phyloP scores from a whole-genome alignment of 2,888 invertebrate species.

The Dermolepida albohirtum region DNA sequence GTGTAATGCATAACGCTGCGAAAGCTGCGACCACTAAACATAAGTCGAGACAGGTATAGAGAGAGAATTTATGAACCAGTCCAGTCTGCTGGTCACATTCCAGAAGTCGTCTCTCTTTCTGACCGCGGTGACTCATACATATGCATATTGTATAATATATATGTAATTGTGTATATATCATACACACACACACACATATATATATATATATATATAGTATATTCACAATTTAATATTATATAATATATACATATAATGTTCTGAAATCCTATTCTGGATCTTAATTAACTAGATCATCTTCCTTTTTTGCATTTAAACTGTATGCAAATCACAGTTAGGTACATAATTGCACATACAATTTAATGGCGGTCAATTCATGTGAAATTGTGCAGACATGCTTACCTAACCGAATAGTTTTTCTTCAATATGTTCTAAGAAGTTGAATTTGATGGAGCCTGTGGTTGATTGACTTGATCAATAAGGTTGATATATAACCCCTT shows the following conservation, averaged over 20 bases:
- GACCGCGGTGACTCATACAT: constrained; percentile 42
- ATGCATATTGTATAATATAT: background rate
- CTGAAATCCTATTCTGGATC: background rate
- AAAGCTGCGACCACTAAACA: constrained; percentile 28
- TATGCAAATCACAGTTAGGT: background rate
- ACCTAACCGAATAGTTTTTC: too few species aligned
- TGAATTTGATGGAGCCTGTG: too few species aligned
- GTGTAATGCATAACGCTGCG: constrained; percentile 32
- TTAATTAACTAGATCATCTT: constrained; percentile 9
- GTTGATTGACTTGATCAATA: too few species aligned
- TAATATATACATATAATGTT: constrained; percentile 13
- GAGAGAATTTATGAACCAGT: constrained; percentile 51
- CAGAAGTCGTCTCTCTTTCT: constrained; percentile 40
- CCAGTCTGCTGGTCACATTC: constrained; percentile 51
- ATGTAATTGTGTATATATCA: too few species aligned
- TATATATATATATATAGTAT: background rate
- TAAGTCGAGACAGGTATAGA: constrained; percentile 45
- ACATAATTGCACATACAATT: background rate
- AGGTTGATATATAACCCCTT: too few species aligned
- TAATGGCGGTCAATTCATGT: background rate
- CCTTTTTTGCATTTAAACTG: constrained; percentile 11
- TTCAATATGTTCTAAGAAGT: background rate
- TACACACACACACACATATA: background rate
- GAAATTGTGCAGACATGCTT: background rate
- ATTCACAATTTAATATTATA: constrained; percentile 23